Base-by-base conservation (phyloP, 2,113 vertebrate species). In the Naja naja region DNA sequence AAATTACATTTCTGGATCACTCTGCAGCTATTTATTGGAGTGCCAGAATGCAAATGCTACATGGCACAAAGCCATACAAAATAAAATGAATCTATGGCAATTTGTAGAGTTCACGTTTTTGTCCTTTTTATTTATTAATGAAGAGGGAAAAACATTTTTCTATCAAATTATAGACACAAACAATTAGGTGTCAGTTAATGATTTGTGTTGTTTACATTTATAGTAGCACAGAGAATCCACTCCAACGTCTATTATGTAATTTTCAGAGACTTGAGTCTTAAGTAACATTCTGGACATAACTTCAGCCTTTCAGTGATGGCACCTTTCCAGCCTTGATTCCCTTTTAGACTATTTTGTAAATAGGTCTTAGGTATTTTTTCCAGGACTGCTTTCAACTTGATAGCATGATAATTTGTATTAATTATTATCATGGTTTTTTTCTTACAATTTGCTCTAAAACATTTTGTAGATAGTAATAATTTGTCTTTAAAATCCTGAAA, bases 1-100 rank as follows among this genome's bases (percentile, higher is more conserved):
- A 93, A 91, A 94, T 93, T 81, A 85, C 23, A 56, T 87, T 93
- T 91, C 58, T 90, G 53, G 90, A 93, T 89, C 93, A 56, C 86
- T 88, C 43, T 93, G 60, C 87, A 52, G 54, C 87, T 85, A 89
- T 85, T 45, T 87, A 14, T 89, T 30, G 3, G 56, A 92, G 30
- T 47, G 39, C 6, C 55, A 45, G 43, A 92, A 81, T 74, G 88
- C 94, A 95, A 94, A 18, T 47, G 39, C 20, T 90, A 18, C 1
- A 5, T 89, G 43, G 52, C 20, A 27, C 1, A 14, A 94, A 85
- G 90, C 39, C 60, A 43, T 54, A 93, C 85, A 94, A 93, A 95
- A 89, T 39, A 53, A 54, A 92, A 93, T 1, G 4, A 1, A 39
- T 54, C 91, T 85, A 43, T 94, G 74, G 53, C 20, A 60, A 93